Base-by-base conservation (phyloP, 1,140 invertebrate species). In the Eupristina koningsbergeri region DNA sequence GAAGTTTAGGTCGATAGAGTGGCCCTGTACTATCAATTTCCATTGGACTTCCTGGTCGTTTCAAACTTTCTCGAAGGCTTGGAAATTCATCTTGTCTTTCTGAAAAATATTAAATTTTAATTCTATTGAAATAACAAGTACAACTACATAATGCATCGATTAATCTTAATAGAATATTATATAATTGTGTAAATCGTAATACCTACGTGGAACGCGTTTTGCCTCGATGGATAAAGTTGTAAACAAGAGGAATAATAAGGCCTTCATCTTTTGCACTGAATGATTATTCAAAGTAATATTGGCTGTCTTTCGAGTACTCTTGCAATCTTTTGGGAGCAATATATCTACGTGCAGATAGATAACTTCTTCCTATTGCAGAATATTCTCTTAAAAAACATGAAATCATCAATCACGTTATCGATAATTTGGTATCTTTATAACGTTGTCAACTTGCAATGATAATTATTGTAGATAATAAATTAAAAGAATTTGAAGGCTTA, bases 61-160 rank as follows among this genome's bases (percentile, higher is more conserved):
- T n/a, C n/a, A n/a, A n/a, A n/a, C n/a, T n/a, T n/a, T n/a, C n/a
- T n/a, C n/a, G n/a, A n/a, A n/a, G n/a, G n/a, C n/a, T n/a, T n/a
- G n/a, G n/a, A n/a, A n/a, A n/a, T n/a, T n/a, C n/a, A n/a, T n/a
- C n/a, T n/a, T 58, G 7, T n/a, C 69, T 34, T 11, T n/a, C 86
- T 87, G 76, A 3, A 76, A 76, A 76, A 74, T 29, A 47, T 53
- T 19, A 19, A 53, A 13, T 41, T 31, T 19, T 13, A 17, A 3
- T 3, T 19, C 3, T 13, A 17, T 19, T 13, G 19, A 53, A 11
- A 7, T 29, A 29, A 31, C 61, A 13, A 63, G n/a, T 29, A 8
- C n/a, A 22, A 2, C 26, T 31, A 7, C 2, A 17, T 39, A 1
- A 15, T 39, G 64, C 64, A 69, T 11, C 7, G 41, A 6, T 69